Base-by-base conservation (phyloP, 1,140 invertebrate genomes). In the Zaprionus capensis region DNA sequence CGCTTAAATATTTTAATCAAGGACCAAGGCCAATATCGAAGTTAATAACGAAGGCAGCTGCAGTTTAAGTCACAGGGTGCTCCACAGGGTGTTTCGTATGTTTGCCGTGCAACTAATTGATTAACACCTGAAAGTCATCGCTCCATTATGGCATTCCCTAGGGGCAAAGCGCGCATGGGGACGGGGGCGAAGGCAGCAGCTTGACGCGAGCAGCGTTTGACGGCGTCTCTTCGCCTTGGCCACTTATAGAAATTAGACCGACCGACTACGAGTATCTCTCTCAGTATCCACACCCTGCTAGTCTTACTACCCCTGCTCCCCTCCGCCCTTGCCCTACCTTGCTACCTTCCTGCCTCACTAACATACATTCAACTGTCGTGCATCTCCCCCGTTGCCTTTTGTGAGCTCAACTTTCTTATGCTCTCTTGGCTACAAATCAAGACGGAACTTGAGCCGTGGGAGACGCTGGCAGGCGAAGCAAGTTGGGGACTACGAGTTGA, bases 191-290 rank as follows among this genome's bases (percentile, higher is more conserved):
- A 2, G n/a, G 38, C 5, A 44, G 49, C 63, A 66, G 28, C 44
- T 41, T 72, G 56, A 53, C 24, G 55, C 24, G 17, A 6, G 12
- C 26, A 57, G 20, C 69, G 24, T 38, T 63, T 49, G 57, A 44
- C 58, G 31, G n/a, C 56, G 9, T 24, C 5, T 3, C n/a, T 44
- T 44, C 36, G 17, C 12, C 28, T 56, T 68, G 36, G 73, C 69
- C 78, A 81, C 82, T 78, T 78, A 71, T 36, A 78, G 63, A 85
- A 73, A 81, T 84, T 78, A 67, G 66, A 78, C n/a, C 15, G 66
- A 78, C n/a, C 15, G 41, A n/a, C 41, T 9, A 17, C 5, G 41
- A 17, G 6, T 46, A 38, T 38, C 36, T 20, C n/a, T 9, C n/a
- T 17, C n/a, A 15, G 38, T 17, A n/a, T 17, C n/a, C 7, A n/a